Evolutionary conservation across 2,888 invertebrate genomes (phyloP), one percentile per base, ranked within the genome.

Genomic region (Megalurothrips usitatus): DNA sequence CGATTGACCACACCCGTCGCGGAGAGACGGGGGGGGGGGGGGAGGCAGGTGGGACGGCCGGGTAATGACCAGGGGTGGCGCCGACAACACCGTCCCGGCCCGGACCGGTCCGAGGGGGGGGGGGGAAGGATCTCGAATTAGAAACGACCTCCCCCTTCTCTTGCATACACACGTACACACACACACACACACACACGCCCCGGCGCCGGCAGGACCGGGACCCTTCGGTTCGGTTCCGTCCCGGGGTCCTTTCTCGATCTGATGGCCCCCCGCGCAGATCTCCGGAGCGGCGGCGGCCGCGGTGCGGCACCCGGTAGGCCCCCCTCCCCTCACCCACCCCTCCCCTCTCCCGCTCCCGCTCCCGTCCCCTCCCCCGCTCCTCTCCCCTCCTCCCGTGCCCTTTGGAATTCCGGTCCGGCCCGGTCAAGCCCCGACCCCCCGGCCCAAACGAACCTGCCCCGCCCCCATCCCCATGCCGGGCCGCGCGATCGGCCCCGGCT

Each of bases 21-120:
- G 34, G 34, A 43, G 34, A 6, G 34, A 43, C 3, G 34, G 34
- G 2, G 34, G 34, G 6, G 34, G 34, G 34, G 34, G 34, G 6
- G 34, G 34, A 6, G 58, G 58, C 58, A 58, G 58, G 58, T 58
- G 58, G 14, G 34, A 17, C 58, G 58, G 58, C 6, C n/a, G 58
- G 58, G 58, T 58, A 58, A 58, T 58, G 58, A 58, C 58, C 58
- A 58, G 58, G 58, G 58, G 58, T 58, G 58, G 58, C 58, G 58
- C 2, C 34, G 34, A 58, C 58, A 58, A n/a, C 58, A n/a, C 58
- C 58, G 52, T 1, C n/a, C 14, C 52, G n/a, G 58, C 11, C 58
- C 19, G 17, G 58, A 8, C 58, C n/a, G 58, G 58, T 17, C 17
- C 14, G 58, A 11, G 17, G 58, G 58, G 58, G 58, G 58, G 14